These are phyloP conservation scores for Drosophila bunnanda DNA, from an alignment of 2,888 invertebrate genomes.

Conservation along the genomic window DNA sequence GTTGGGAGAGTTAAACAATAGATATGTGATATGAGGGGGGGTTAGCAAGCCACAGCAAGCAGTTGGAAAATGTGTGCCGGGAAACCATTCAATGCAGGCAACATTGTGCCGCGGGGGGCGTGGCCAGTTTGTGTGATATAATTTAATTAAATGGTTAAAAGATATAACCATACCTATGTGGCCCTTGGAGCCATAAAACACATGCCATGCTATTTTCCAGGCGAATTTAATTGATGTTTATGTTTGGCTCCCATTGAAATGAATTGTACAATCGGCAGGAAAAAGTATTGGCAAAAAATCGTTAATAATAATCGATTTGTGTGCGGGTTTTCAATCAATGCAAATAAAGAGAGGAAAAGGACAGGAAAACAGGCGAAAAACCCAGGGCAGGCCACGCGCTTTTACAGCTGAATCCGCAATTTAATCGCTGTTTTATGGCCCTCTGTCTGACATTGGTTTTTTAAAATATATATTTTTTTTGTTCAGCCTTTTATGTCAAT, in stretches of 20 bases:
- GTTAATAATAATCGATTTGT: constrained; percentile 75
- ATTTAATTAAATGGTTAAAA: constrained; percentile 68
- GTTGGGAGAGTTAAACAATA: constrained; percentile 48
- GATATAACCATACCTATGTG: constrained; percentile 42
- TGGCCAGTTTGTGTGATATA: constrained; percentile 51
- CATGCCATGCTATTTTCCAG: constrained; percentile 50
- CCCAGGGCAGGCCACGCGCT: constrained; percentile 22
- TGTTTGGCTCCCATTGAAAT: constrained; percentile 65
- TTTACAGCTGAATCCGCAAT: constrained; percentile 39
- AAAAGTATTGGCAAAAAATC: constrained; percentile 65
- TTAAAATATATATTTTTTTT: background rate
- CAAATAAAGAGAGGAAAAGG: constrained; percentile 36
- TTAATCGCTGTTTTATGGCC: constrained; percentile 45
- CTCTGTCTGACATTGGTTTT: constrained; percentile 19
- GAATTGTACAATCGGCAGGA: constrained; percentile 59
- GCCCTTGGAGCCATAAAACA: constrained; percentile 45
- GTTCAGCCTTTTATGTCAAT: constrained; percentile 15
- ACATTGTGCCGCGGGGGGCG: constrained; percentile 38
- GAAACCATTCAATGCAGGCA: constrained; percentile 21
- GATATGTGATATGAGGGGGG: constrained; percentile 39
- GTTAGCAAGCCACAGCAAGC: constrained; percentile 1
- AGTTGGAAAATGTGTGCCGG: background rate
- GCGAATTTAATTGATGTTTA: constrained; percentile 72
- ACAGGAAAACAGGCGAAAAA: constrained; percentile 29
- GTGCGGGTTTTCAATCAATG: constrained; percentile 65